Conservation (phyloP, 2,113 vertebrate species). For the Oxygymnocypris stewartii region DNA sequence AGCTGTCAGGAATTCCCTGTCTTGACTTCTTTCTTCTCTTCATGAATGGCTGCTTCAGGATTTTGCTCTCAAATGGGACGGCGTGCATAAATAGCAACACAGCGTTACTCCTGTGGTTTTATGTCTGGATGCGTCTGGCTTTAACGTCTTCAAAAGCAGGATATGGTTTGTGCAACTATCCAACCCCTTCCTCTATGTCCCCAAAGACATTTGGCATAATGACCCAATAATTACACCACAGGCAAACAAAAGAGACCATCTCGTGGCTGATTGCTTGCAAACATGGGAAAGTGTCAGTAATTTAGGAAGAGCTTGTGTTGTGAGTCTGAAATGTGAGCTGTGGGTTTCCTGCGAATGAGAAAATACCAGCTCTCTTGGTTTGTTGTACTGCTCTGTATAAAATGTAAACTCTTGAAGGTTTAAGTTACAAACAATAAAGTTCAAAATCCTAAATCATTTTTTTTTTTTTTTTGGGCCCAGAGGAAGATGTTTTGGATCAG, state of each 20-base stretch:
- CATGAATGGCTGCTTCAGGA: slow-evolving; percentile 29
- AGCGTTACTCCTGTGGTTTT: slow-evolving; percentile 31
- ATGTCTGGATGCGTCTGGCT: slow-evolving; percentile 21
- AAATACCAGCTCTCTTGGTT: neutral
- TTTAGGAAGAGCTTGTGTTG: neutral
- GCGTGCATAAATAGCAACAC: slow-evolving; percentile 18
- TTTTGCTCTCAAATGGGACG: slow-evolving; percentile 1
- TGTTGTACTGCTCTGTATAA: neutral
- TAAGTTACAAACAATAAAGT: neutral
- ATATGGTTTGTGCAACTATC: slow-evolving; percentile 16
- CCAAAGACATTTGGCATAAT: neutral
- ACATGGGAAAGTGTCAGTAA: slow-evolving; percentile 3
- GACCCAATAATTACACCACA: slow-evolving; percentile 1
- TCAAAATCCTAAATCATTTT: neutral
- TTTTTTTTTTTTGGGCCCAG: neutral
- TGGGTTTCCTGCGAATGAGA: neutral
- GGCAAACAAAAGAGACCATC: slow-evolving; percentile 34
- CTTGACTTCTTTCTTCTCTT: slow-evolving; percentile 4
- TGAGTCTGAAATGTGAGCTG: neutral
- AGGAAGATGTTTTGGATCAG: neutral
- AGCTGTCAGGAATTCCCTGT: neutral
- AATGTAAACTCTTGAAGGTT: slow-evolving; percentile 16
- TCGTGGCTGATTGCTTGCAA: slow-evolving; percentile 19
- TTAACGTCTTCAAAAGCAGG: slow-evolving; percentile 29
- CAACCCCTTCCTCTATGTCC: neutral